Evolutionary conservation across 2,797 vertebrate genomes (phyloP).

Genomic region (Chelidonichthys spinosus): DNA sequence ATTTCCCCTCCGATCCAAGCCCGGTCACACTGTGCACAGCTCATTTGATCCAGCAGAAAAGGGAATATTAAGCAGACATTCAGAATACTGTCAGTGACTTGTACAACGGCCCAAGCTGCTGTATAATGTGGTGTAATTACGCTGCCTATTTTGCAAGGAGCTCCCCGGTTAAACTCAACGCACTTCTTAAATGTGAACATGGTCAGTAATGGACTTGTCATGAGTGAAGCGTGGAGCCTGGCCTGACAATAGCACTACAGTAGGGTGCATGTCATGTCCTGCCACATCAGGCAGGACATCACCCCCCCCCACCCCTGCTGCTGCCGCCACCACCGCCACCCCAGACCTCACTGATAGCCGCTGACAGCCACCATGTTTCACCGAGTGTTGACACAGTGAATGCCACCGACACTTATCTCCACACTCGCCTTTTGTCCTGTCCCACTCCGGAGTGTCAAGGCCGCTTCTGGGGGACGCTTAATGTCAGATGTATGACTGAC

Average conservation of each 20-base stretch:
- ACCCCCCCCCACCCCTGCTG: slow-evolving; percentile 24
- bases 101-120: slow-evolving; percentile 22
- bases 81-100: slow-evolving; percentile 47
- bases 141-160: slow-evolving; percentile 50
- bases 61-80: slow-evolving; percentile 52
- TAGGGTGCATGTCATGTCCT: slow-evolving; percentile 75
- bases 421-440: slow-evolving; percentile 66
- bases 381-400: slow-evolving; percentile 74
- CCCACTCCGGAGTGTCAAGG: slow-evolving; percentile 69
- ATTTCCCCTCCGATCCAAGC: slow-evolving; percentile 12
- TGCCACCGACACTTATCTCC: slow-evolving; percentile 75
- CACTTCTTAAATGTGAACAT: slow-evolving; percentile 52
- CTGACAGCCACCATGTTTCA: slow-evolving; percentile 79
- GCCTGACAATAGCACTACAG: slow-evolving; percentile 68
- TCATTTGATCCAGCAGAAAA: slow-evolving; percentile 35
- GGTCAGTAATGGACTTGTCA: slow-evolving; percentile 75
- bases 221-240: slow-evolving; percentile 60
- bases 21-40: slow-evolving; percentile 15
- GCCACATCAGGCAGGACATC: slow-evolving; percentile 70
- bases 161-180: slow-evolving; percentile 31
- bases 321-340: slow-evolving; percentile 12
- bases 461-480: slow-evolving; percentile 51
- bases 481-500: slow-evolving; percentile 70
- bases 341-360: slow-evolving; percentile 66
- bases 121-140: slow-evolving; percentile 58